Evolutionary conservation across 1,140 invertebrate genomes (phyloP), one percentile per base, ranked within the genome.

Genomic region (Littorina saxatilis): DNA sequence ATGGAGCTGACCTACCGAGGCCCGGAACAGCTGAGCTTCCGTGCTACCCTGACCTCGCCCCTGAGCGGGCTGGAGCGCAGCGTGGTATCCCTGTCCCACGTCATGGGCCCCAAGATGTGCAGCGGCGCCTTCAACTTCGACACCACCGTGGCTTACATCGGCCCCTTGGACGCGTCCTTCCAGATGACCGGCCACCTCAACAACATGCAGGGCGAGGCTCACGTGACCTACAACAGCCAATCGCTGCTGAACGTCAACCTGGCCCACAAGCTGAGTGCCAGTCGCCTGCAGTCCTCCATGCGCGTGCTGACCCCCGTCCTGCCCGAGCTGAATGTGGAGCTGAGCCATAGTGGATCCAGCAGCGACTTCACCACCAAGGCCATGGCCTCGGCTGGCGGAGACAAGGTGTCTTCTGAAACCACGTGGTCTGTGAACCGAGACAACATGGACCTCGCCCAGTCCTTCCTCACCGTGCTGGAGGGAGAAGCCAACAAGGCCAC

Each of bases 321-420:
- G n/a, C 40, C 39, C 23, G 70, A 73, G 39, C 27, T 83, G 15
- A 80, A 79, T 20, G 27, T 81, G 20, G 79, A 81, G 11, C 23
- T 85, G 1, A 58, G 81, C 32, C 74, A 79, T n/a, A 84, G 75
- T 1, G 85, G 83, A 13, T 20, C 76, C 27, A 11, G 40, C 17
- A 39, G 32, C 2, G 32, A 75, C 17, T 84, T 87, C 39, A 82
- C 50, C 29, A 73, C 40, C 70, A 73, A 47, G 39, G 39, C 39
- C 27, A 27, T 29, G 17, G 43, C 70, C 13, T 73, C 70, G 2
- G 23, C n/a, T 7, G 70, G 40, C 23, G 70, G 23, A 47, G 17
- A 50, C 70, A 73, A 73, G 35, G 70, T 73, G 39, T 50, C 70
- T 32, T 73, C 70, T 15, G 23, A 73, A 15, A 73, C 70, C 3